Percentiles rank a stretch among this genome's conserved stretches.
Evolutionary conservation across 2,888 invertebrate genomes (phyloP).

Genomic region (Tetramorium bicarinatum): DNA sequence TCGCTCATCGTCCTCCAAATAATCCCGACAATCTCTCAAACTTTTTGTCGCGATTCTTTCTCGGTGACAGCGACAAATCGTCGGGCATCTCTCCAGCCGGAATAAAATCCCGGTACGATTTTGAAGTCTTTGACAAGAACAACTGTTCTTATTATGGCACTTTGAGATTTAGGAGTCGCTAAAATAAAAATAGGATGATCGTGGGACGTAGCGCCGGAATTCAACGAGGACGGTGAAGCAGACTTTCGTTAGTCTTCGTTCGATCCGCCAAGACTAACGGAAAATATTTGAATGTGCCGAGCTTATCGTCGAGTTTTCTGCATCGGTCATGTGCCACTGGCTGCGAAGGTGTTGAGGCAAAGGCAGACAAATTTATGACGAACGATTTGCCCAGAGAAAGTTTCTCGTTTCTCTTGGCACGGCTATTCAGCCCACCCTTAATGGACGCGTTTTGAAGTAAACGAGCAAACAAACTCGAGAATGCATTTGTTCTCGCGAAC

Average conservation of each 20-base stretch:
- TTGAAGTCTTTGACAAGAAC: slow-evolving; percentile 53
- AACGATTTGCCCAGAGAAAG: slow-evolving; percentile 81
- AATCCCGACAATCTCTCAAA: slow-evolving; percentile 55
- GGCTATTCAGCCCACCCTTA: slow-evolving; percentile 68
- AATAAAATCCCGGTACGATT: slow-evolving; percentile 46
- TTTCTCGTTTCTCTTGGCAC: slow-evolving; percentile 74
- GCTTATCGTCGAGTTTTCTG: slow-evolving; percentile 70
- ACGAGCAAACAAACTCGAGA: slow-evolving; percentile 80
- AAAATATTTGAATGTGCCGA: slow-evolving; percentile 79
- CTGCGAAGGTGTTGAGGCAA: slow-evolving; percentile 57
- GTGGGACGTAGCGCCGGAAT: neutral
- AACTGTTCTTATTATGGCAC: slow-evolving; percentile 18
- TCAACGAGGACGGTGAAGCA: slow-evolving; percentile 16
- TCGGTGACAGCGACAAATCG: slow-evolving; percentile 46
- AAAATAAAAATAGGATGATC: slow-evolving; percentile 25
- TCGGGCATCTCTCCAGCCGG: slow-evolving; percentile 37
- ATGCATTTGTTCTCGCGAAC: slow-evolving; percentile 69
- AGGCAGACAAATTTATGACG: slow-evolving; percentile 82
- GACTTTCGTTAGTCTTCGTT: slow-evolving; percentile 76
- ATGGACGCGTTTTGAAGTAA: slow-evolving; percentile 81
- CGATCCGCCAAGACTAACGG: slow-evolving; percentile 59
- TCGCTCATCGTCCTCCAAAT: slow-evolving; percentile 55
- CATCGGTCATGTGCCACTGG: slow-evolving; percentile 4
- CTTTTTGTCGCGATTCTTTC: slow-evolving; percentile 50
- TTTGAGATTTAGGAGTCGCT: slow-evolving; percentile 36